Evolutionary conservation across 1,140 invertebrate species (phyloP).

Genomic region (Drosophila persimilis): DNA sequence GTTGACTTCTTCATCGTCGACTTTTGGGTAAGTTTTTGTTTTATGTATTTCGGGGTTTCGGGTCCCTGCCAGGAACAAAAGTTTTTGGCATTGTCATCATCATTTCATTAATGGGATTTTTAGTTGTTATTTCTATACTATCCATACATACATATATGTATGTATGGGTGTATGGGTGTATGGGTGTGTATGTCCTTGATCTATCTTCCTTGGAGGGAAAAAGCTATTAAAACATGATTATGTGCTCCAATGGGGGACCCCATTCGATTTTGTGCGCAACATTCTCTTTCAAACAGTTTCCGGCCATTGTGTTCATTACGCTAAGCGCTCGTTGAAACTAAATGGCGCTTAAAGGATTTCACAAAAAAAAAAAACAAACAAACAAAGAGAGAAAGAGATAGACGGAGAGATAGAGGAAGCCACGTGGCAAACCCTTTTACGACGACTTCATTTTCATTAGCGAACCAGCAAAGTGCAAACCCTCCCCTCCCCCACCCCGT

Average conservation of each 20-base stretch:
- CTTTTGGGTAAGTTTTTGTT: slow-evolving; percentile 60
- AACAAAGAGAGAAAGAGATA: slow-evolving; percentile 5
- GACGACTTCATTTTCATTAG: slow-evolving; percentile 56
- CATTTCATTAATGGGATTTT: slow-evolving; percentile 66
- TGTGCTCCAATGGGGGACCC: slow-evolving; percentile 37
- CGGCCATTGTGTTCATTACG: slow-evolving; percentile 48
- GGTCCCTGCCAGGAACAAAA: slow-evolving; percentile 23
- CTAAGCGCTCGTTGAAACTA: slow-evolving; percentile 51
- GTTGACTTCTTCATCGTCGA: neutral
- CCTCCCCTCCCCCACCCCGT: neutral
- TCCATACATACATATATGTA: neutral
- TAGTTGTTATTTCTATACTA: slow-evolving; percentile 44
- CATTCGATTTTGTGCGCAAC: slow-evolving; percentile 35
- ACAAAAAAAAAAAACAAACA: neutral
- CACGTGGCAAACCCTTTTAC: slow-evolving; percentile 54
- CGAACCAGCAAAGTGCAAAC: slow-evolving; percentile 35
- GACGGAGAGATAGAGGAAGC: neutral
- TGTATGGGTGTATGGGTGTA: neutral
- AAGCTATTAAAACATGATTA: slow-evolving; percentile 71
- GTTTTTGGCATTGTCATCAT: slow-evolving; percentile 47
- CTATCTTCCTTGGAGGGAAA: slow-evolving; percentile 9
- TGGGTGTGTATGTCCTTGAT: slow-evolving; percentile 41
- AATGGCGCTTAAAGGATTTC: slow-evolving; percentile 51
- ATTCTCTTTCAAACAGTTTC: slow-evolving; percentile 17
- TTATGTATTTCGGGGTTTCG: slow-evolving; percentile 63